A percentile compares a stretch with the other conserved stretches of the same genome.
These are phyloP conservation scores for Geococcyx californianus DNA, from an alignment of 2,113 vertebrate genomes.

Conservation along the genomic window DNA sequence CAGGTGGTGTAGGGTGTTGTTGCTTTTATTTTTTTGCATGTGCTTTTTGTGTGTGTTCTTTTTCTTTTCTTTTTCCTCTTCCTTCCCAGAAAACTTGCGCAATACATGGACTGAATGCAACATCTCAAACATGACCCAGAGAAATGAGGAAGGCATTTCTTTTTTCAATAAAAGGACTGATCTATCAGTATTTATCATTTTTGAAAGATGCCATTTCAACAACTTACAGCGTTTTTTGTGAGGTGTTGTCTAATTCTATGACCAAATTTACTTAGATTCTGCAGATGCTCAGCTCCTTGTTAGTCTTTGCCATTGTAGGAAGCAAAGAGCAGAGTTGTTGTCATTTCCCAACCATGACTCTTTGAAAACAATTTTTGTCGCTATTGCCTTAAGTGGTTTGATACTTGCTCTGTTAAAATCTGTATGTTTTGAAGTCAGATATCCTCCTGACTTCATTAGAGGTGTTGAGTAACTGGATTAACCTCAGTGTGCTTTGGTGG, in stretches of 20 bases:
- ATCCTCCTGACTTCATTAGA: constrained; percentile 52
- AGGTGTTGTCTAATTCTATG: not conserved
- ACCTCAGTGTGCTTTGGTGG: constrained; percentile 63
- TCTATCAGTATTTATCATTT: not conserved
- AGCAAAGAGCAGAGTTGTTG: not conserved
- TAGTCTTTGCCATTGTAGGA: not conserved
- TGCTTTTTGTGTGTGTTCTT: not conserved
- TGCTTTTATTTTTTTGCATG: not conserved
- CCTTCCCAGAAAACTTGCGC: accelerated
- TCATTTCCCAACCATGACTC: not conserved
- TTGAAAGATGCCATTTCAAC: not conserved
- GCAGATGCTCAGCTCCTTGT: not conserved
- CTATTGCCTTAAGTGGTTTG: constrained; percentile 20
- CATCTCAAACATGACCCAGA: not conserved
- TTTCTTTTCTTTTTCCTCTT: not conserved
- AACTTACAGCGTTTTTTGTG: not conserved
- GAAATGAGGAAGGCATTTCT: not conserved
- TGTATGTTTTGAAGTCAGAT: constrained; percentile 49
- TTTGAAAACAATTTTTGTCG: constrained; percentile 8
- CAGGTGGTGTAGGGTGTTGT: no score
- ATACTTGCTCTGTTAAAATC: constrained; percentile 39
- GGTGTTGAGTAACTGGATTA: constrained; percentile 64
- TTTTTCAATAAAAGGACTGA: not conserved
- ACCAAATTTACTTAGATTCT: not conserved
- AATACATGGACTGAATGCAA: not conserved